Conservation (phyloP, 2,797 vertebrate species). For the Hapalemur alaotrensis region DNA sequence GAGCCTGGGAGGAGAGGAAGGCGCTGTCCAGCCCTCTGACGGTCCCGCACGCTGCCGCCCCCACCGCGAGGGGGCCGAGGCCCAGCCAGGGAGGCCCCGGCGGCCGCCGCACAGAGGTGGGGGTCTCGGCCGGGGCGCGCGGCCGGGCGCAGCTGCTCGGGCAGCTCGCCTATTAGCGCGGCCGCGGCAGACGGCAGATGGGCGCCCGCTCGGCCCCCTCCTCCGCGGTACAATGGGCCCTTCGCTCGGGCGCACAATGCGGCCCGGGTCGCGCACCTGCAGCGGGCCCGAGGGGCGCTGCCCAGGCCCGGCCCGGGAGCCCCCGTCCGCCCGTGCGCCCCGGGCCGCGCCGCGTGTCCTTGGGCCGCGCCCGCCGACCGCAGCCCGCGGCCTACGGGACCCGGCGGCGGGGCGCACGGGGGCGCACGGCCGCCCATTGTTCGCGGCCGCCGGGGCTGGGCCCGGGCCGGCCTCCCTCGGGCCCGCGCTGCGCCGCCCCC, state of each 20-base stretch:
- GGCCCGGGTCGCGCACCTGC: conserved; percentile 62
- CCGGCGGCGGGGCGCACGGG: neutral
- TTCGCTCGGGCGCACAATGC: conserved; percentile 60
- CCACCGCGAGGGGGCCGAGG: neutral
- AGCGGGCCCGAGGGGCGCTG: neutral
- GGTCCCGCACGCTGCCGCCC: neutral
- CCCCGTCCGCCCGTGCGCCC: neutral
- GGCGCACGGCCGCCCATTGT: conserved; percentile 28
- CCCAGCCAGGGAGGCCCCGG: neutral
- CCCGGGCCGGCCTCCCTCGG: neutral
- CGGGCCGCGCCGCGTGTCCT: conserved; percentile 50
- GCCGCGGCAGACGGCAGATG: conserved; percentile 77
- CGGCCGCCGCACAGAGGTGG: neutral
- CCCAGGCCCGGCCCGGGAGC: conserved; percentile 68
- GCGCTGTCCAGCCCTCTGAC: conserved; percentile 66
- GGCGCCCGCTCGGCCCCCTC: conserved; percentile 62
- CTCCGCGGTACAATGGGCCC: conserved; percentile 73
- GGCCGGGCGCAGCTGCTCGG: conserved; percentile 73
- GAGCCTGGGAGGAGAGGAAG: neutral
- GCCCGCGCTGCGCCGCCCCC: neutral
- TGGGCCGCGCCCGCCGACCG: conserved; percentile 67
- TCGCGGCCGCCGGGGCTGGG: neutral
- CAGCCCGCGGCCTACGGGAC: neutral
- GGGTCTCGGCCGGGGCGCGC: conserved; percentile 54
- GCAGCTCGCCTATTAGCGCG: conserved; percentile 66